Percentiles rank a stretch among this genome's conserved stretches.
These are phyloP conservation scores for Mimachlamys varia DNA, from an alignment of 2,888 invertebrate species.

Conservation along the genomic window DNA sequence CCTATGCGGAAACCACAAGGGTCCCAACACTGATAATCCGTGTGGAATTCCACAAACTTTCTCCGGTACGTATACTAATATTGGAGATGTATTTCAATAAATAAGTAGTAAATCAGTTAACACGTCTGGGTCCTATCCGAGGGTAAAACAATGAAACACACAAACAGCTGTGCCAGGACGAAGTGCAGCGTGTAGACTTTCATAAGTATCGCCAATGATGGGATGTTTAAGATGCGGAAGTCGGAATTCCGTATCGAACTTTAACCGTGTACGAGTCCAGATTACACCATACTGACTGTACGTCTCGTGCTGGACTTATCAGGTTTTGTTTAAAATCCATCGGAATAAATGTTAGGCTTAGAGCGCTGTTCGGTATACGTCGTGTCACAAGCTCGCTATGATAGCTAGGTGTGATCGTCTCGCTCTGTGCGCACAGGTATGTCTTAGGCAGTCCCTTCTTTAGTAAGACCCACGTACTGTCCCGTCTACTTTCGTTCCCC, in stretches of 20 bases:
- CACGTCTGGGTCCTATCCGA: background rate
- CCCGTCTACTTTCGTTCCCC: background rate
- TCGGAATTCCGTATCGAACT: background rate
- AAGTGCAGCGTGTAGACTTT: background rate
- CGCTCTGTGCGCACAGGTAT: constrained; percentile 14
- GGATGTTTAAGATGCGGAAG: background rate
- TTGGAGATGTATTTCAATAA: background rate
- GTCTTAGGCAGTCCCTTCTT: background rate
- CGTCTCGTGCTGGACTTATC: constrained; percentile 4
- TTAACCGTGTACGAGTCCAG: background rate
- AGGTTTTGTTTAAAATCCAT: constrained; percentile 19
- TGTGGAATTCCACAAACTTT: background rate
- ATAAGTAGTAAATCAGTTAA: background rate
- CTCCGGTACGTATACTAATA: background rate
- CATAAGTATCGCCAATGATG: background rate
- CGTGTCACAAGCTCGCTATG: constrained; percentile 20
- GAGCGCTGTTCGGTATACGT: background rate
- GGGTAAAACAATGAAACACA: background rate
- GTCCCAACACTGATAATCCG: background rate
- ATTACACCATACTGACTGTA: background rate
- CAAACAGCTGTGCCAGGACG: background rate
- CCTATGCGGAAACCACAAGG: background rate
- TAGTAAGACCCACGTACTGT: background rate
- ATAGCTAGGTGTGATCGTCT: background rate
- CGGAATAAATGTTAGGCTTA: constrained; percentile 17